Evolutionary conservation across 2,888 invertebrate species (phyloP).

Genomic region (Thera britannica): DNA sequence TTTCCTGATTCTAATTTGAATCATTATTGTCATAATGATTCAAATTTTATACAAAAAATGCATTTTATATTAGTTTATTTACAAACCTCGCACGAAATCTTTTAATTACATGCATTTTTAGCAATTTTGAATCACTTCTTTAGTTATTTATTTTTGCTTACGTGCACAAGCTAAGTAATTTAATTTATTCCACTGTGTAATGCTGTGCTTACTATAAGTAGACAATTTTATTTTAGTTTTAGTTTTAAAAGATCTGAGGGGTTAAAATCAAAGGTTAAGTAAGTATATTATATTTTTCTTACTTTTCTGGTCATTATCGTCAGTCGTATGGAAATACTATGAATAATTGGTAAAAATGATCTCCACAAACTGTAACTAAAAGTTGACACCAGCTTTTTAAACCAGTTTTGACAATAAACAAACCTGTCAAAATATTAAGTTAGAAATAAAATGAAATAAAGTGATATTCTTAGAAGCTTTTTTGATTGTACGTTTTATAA

Average conservation of each 20-base stretch:
- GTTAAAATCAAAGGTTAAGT: too few relatives aligned
- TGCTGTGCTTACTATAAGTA: conserved; percentile 20
- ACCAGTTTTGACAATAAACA: too few relatives aligned
- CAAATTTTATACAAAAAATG: background rate
- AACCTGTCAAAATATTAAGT: background rate
- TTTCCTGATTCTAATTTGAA: too few relatives aligned
- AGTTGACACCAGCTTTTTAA: too few relatives aligned
- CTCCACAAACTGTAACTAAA: too few relatives aligned
- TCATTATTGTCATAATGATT: too few relatives aligned
- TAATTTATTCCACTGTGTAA: background rate
- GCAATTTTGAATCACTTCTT: background rate
- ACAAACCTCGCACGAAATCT: background rate
- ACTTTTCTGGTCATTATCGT: too few relatives aligned
- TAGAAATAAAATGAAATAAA: background rate
- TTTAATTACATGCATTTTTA: too few relatives aligned
- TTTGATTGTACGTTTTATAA: background rate
- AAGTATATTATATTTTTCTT: too few relatives aligned
- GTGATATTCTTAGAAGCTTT: conserved; percentile 4
- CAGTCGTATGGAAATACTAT: too few relatives aligned
- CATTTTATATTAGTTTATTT: background rate
- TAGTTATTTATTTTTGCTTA: background rate
- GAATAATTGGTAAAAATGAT: too few relatives aligned
- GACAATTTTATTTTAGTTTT: conserved; percentile 4
- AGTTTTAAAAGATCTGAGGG: background rate
- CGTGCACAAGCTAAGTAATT: background rate